These are phyloP conservation scores for Channa argus DNA, from an alignment of 2,113 vertebrate species.

Conservation along the genomic window DNA sequence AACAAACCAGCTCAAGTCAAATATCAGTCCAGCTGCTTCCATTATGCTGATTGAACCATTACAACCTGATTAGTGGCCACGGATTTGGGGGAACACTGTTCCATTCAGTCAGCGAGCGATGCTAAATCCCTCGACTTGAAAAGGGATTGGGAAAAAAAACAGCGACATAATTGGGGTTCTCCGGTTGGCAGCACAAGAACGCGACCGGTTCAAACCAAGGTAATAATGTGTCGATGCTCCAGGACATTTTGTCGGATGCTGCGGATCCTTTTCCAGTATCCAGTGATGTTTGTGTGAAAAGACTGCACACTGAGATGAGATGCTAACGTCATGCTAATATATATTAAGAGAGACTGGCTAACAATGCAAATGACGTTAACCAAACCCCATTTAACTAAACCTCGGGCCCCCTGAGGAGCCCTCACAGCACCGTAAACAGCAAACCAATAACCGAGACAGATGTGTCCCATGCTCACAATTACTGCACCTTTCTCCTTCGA, in stretches of 20 bases:
- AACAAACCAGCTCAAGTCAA: constrained; percentile 55
- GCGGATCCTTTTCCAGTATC: constrained; percentile 7
- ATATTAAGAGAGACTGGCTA: constrained; percentile 1
- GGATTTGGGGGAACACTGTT: not conserved
- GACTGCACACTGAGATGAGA: not conserved
- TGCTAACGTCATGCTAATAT: not conserved
- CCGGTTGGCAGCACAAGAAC: not conserved
- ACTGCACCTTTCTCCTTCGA: not conserved
- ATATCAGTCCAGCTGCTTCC: constrained; percentile 22
- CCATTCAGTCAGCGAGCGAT: constrained; percentile 34
- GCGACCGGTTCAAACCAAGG: not conserved
- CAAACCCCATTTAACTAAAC: constrained; percentile 42
- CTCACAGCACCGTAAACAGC: constrained; percentile 32
- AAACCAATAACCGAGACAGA: constrained; percentile 49
- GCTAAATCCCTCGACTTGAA: constrained; percentile 34
- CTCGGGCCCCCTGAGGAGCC: constrained; percentile 13
- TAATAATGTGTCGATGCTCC: not conserved
- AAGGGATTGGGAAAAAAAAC: constrained; percentile 23
- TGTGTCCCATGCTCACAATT: constrained; percentile 16
- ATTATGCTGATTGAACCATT: constrained; percentile 37
- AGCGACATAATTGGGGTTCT: not conserved
- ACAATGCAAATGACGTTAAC: constrained; percentile 14
- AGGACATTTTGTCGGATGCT: not conserved
- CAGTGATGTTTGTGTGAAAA: not conserved
- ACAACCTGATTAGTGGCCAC: constrained; percentile 39